phyloP scores from a whole-genome alignment of 2,797 vertebrate species.

The Falco concolor region DNA sequence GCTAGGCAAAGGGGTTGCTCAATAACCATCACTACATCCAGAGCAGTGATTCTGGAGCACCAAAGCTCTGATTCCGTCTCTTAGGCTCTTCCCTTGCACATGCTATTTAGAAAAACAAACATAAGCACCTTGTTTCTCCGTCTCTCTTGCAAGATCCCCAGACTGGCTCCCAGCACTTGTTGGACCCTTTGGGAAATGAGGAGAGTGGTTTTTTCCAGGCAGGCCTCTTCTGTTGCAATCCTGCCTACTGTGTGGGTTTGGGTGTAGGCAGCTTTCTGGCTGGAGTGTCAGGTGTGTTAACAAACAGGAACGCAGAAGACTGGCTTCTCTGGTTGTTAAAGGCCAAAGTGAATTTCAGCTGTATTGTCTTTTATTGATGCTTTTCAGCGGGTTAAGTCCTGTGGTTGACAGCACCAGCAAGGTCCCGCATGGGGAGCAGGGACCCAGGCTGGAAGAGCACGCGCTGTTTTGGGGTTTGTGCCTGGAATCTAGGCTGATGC shows the following conservation, averaged over 20 bases:
- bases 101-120: neutral
- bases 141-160: neutral
- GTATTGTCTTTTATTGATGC: neutral
- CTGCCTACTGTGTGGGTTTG: neutral
- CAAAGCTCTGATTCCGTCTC: neutral
- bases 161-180: neutral
- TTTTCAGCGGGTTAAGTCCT: neutral
- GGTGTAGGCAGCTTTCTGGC: neutral
- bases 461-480: neutral
- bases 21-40: neutral
- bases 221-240: neutral
- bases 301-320: neutral
- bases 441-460: neutral
- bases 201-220: neutral
- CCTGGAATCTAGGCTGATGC: neutral
- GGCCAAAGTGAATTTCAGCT: neutral
- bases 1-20: neutral
- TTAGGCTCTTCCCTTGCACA: neutral
- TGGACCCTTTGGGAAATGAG: neutral
- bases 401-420: neutral
- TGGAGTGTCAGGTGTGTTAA: rapidly evolving
- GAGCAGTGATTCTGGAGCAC: neutral
- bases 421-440: neutral
- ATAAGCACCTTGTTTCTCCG: rapidly evolving
- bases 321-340: neutral